Conservation (phyloP, 1,140 invertebrate genomes). For the Magallana ariakensis region DNA sequence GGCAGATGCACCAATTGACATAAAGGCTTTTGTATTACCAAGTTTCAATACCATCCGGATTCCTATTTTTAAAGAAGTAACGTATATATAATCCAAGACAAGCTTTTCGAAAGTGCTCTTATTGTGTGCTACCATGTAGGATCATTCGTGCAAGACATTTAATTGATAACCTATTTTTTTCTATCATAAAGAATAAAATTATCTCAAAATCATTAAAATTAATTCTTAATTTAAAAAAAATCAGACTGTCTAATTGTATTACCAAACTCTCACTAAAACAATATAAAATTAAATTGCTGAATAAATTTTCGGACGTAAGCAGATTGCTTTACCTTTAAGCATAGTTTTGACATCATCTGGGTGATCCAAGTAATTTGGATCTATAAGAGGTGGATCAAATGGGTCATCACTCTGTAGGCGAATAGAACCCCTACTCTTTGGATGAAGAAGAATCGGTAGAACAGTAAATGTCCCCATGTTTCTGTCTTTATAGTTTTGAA, state of each 20-base stretch:
- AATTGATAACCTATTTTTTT: too few relatives aligned
- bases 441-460: slow-evolving; percentile 19
- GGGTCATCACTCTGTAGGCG: slow-evolving; percentile 38
- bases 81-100: too few relatives aligned
- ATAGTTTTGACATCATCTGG: slow-evolving; percentile 37
- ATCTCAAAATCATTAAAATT: too few relatives aligned
- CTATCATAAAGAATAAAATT: too few relatives aligned
- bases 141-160: too few relatives aligned
- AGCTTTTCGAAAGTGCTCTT: too few relatives aligned
- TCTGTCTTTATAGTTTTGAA: not conserved
- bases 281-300: too few relatives aligned
- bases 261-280: too few relatives aligned
- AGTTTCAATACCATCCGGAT: not conserved
- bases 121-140: too few relatives aligned
- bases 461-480: not conserved
- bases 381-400: slow-evolving; percentile 39
- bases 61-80: not conserved
- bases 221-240: too few relatives aligned
- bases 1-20: not conserved
- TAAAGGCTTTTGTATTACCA: not conserved
- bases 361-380: slow-evolving; percentile 29
- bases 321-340: not conserved
- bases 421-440: slow-evolving; percentile 35
- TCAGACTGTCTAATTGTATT: too few relatives aligned
- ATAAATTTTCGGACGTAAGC: too few relatives aligned